Evolutionary conservation across 1,140 invertebrate genomes (phyloP).

Genomic region (Zaprionus camerounensis): DNA sequence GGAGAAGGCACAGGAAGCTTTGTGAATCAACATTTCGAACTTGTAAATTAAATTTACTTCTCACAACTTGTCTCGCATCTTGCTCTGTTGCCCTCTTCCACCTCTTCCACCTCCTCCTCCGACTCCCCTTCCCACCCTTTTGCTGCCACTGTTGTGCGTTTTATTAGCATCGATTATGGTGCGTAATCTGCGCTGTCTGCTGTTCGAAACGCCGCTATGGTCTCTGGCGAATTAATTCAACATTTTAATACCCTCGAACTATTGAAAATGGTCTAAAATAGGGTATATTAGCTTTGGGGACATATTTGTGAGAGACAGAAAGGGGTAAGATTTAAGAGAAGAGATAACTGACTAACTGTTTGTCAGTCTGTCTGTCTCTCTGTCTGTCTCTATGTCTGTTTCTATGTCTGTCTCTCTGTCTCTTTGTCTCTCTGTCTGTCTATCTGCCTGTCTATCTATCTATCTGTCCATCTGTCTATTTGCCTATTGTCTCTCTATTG

Average conservation of each 20-base stretch:
- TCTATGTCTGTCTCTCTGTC: too few species aligned
- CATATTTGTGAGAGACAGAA: too few species aligned
- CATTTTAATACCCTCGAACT: not conserved
- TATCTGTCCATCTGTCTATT: too few species aligned
- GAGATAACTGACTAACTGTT: too few species aligned
- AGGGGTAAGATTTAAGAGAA: too few species aligned
- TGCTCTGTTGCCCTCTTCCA: not conserved
- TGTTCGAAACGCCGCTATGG: not conserved
- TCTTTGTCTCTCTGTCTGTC: not conserved
- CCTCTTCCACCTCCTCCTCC: not conserved
- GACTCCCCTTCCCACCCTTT: not conserved
- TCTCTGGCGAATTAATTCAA: not conserved
- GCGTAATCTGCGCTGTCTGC: constrained; percentile 42
- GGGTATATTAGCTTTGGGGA: not conserved
- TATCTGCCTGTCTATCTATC: not conserved
- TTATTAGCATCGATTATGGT: constrained; percentile 82
- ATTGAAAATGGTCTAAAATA: not conserved
- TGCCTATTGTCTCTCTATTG: not conserved
- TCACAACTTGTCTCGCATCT: constrained; percentile 31
- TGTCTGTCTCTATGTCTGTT: too few species aligned
- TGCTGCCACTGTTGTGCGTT: constrained; percentile 40
- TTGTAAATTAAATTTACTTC: constrained; percentile 73
- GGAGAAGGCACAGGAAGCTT: not conserved
- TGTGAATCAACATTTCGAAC: constrained; percentile 54
- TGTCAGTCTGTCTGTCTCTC: not conserved